Conservation (phyloP, 2,888 invertebrate species). For the Ecdyonurus torrentis region DNA sequence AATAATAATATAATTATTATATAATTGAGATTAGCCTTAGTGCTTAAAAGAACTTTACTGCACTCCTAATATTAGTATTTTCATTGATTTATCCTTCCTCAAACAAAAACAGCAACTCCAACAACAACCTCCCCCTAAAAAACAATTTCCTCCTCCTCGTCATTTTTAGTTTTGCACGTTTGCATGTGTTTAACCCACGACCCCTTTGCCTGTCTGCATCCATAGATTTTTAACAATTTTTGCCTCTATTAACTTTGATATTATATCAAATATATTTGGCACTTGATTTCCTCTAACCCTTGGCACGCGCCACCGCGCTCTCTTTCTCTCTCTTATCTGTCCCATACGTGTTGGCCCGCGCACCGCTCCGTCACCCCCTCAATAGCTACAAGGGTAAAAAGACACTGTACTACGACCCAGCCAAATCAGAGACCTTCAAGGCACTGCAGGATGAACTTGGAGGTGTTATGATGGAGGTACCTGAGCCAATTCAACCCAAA, state of each 20-base stretch:
- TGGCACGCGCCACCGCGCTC: constrained; percentile 1
- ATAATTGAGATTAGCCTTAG: background rate
- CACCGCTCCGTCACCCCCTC: constrained; percentile 10
- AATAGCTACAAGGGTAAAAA: constrained; percentile 38
- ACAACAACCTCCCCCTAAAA: constrained; percentile 32
- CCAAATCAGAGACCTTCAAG: constrained; percentile 75
- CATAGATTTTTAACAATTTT: background rate
- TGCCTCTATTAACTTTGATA: background rate
- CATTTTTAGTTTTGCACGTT: background rate
- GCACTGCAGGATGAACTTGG: constrained; percentile 63
- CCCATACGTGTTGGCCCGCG: constrained; percentile 19
- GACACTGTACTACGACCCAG: constrained; percentile 66
- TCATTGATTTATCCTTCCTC: constrained; percentile 70
- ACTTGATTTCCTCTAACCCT: background rate
- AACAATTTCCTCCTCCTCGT: constrained; percentile 10
- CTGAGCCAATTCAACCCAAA: constrained; percentile 40
- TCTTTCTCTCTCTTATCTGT: constrained; percentile 20
- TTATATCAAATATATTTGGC: background rate
- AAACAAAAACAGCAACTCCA: constrained; percentile 49
- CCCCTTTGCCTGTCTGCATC: background rate
- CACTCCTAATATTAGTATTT: constrained; percentile 36
- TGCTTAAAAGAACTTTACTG: constrained; percentile 9
- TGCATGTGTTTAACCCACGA: background rate
- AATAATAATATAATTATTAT: background rate
- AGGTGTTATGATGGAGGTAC: constrained; percentile 36